phyloP scores from a whole-genome alignment of 2,888 invertebrate species.

The Eupithecia vulgata region DNA sequence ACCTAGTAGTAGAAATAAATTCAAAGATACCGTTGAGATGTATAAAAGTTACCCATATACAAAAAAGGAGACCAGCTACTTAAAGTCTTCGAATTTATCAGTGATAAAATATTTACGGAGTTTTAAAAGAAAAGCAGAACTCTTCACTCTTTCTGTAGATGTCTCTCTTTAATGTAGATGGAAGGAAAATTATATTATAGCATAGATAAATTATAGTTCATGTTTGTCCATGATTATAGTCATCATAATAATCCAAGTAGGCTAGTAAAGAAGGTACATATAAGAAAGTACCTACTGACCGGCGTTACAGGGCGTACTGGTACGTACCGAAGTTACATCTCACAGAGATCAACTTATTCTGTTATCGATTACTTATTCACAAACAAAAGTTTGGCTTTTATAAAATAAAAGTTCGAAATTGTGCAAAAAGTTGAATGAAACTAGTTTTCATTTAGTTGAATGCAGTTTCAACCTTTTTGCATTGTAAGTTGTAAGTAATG shows the following conservation, averaged over 20 bases:
- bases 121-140: not conserved
- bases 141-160: not conserved
- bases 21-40: not conserved
- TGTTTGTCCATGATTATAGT: too few relatives aligned
- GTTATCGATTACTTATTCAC: not conserved
- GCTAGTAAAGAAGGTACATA: not conserved
- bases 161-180: too few relatives aligned
- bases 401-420: not conserved
- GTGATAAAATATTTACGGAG: not conserved
- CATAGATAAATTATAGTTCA: too few relatives aligned
- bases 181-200: too few relatives aligned
- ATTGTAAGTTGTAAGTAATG: not conserved
- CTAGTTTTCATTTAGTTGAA: conserved; percentile 1
- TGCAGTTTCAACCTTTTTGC: not conserved
- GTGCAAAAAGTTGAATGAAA: conserved; percentile 3
- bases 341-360: not conserved
- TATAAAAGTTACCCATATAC: not conserved
- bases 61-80: too few relatives aligned
- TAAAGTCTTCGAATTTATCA: not conserved
- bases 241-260: not conserved
- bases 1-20: not conserved
- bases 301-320: too few relatives aligned
- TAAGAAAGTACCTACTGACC: too few relatives aligned
- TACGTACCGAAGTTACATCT: too few relatives aligned
- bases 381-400: not conserved